Conservation (phyloP, 2,113 vertebrate species). For the Siniperca chuatsi region DNA sequence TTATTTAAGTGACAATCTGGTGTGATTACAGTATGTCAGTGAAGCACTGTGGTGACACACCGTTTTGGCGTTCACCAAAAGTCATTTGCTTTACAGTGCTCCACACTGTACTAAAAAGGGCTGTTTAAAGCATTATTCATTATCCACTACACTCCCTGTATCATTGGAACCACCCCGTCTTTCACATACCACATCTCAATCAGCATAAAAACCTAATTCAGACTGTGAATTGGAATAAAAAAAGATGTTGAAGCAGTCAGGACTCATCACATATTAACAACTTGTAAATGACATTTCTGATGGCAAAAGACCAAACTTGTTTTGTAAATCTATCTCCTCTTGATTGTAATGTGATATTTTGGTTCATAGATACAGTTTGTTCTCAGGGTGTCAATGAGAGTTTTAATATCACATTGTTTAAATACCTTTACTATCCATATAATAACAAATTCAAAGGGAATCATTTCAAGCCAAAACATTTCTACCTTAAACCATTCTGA, state of each 20-base stretch:
- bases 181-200: neutral
- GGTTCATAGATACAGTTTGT: neutral
- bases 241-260: neutral
- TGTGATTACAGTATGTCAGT: neutral
- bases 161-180: no score
- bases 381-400: neutral
- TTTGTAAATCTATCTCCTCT: neutral
- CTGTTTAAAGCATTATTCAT: neutral
- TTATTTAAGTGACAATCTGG: no score
- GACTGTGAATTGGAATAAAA: neutral
- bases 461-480: neutral
- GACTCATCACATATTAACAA: neutral
- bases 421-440: neutral
- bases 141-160: neutral
- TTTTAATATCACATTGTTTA: neutral
- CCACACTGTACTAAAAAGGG: neutral
- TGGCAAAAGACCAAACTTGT: neutral
- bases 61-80: no score
- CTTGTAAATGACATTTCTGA: neutral
- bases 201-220: neutral
- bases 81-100: neutral
- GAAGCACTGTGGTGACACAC: neutral
- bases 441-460: neutral
- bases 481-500: neutral
- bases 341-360: neutral